Evolutionary conservation across 2,113 vertebrate genomes (phyloP), one percentile per base, ranked within the genome.

Genomic region (Ariopsis seemanni): DNA sequence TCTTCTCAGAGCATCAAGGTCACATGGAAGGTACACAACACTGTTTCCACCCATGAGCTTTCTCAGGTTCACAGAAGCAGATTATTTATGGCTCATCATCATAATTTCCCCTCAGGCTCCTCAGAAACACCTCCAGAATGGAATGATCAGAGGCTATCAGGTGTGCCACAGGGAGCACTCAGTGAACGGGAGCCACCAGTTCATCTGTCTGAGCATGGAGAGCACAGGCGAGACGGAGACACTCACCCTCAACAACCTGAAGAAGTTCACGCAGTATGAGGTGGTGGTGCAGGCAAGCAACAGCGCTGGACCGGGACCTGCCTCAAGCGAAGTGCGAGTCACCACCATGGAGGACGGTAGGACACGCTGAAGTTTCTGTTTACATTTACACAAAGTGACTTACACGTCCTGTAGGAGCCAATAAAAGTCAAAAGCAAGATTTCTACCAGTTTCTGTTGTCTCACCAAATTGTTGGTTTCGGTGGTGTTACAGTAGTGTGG

Each of bases 271-370:
- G 0, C 97, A 98, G 93, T 99, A 99, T 25, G 98, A 98, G 75
- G 97, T 99, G 77, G 98, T 99, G 93, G 98, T 99, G 27, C 98
- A 99, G 91, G 98, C 98, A 88, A 97, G 97, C 87, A 99, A 99
- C 95, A 95, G 97, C 1, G 98, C 98, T 0, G 98, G 98, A 65
- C 99, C 97, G 0, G 98, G 98, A 57, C 98, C 98, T 18, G 99
- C 98, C 63, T 99, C 98, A 93, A 97, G 98, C 90, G 98, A 99
- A 94, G 97, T 98, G 91, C 97, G 97, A 89, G 96, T 97, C 50
- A 99, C 97, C 42, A 99, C 98, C 14, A 96, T 99, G 90, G 98
- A 99, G 93, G 98, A 99, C 0, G 98, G 98, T 99, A 93, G 93
- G 94, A 57, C 86, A 63, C 0, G 22, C 58, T 30, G 15, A 58